Evolutionary conservation across 2,113 vertebrate species (phyloP).

Genomic region (Spizaetus ornatus): DNA sequence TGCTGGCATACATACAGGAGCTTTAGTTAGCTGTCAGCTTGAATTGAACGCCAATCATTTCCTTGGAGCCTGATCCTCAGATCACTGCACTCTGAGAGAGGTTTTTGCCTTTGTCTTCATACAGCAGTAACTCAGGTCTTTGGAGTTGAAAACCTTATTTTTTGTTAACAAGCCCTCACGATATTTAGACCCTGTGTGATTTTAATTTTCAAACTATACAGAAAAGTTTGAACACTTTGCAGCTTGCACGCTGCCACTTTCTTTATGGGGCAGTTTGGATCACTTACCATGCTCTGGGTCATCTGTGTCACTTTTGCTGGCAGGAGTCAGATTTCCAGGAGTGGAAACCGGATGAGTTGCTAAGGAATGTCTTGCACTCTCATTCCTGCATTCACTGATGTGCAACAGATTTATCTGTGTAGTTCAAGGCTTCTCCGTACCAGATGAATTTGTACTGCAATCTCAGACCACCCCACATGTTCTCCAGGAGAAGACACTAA

Average conservation of each 20-base stretch:
- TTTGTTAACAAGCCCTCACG: not conserved
- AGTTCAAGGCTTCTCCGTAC: not conserved
- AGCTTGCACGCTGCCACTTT: not conserved
- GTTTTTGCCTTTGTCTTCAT: not conserved
- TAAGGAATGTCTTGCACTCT: not conserved
- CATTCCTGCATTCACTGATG: slow-evolving; percentile 1
- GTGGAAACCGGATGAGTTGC: not conserved
- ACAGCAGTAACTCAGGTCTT: not conserved
- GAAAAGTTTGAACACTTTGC: not conserved
- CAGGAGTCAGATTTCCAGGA: not conserved
- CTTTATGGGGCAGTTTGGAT: not conserved
- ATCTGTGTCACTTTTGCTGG: not conserved
- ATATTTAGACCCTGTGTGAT: not conserved
- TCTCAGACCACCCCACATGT: not conserved
- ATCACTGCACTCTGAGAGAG: not conserved
- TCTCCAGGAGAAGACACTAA: not conserved
- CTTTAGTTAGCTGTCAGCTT: slow-evolving; percentile 16
- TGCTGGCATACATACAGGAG: not conserved
- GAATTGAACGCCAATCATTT: not conserved
- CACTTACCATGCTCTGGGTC: not conserved
- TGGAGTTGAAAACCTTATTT: not conserved
- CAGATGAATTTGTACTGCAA: not conserved
- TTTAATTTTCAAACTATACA: not conserved
- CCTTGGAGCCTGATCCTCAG: not conserved
- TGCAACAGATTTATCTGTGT: not conserved